phyloP scores from a whole-genome alignment of 2,113 vertebrate genomes.

The Corythaeola cristata region DNA sequence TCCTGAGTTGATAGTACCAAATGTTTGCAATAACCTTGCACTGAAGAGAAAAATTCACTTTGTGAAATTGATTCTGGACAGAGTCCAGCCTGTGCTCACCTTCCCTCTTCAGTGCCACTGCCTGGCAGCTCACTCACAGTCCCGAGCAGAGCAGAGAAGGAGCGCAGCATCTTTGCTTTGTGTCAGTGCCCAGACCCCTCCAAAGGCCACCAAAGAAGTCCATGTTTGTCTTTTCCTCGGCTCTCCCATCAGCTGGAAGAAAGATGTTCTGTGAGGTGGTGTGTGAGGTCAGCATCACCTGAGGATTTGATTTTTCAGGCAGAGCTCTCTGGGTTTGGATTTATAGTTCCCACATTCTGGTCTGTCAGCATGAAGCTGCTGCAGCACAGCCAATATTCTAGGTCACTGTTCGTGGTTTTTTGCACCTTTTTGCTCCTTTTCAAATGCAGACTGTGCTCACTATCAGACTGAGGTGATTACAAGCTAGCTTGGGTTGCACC shows the following conservation, averaged over 20 bases:
- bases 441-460: background rate
- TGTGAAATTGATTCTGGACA: conserved; percentile 34
- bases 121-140: background rate
- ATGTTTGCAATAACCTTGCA: conserved; percentile 29
- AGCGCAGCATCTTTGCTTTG: background rate
- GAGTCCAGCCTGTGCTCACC: background rate
- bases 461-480: background rate
- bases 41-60: conserved; percentile 14
- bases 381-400: background rate
- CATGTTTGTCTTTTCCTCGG: background rate
- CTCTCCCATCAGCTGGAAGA: background rate
- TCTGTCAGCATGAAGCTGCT: background rate
- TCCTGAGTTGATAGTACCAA: conserved; percentile 37
- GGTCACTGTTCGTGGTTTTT: background rate
- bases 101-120: background rate
- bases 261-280: background rate
- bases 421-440: background rate
- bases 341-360: background rate
- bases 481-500: background rate
- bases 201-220: background rate
- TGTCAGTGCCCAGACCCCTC: background rate
- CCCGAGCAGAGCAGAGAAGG: background rate
- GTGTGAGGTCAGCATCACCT: background rate
- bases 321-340: background rate
- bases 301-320: background rate